A percentile compares a stretch with the other conserved stretches of the same genome.
Conservation (phyloP, 2,113 vertebrate species). For the Clarias gariepinus region DNA sequence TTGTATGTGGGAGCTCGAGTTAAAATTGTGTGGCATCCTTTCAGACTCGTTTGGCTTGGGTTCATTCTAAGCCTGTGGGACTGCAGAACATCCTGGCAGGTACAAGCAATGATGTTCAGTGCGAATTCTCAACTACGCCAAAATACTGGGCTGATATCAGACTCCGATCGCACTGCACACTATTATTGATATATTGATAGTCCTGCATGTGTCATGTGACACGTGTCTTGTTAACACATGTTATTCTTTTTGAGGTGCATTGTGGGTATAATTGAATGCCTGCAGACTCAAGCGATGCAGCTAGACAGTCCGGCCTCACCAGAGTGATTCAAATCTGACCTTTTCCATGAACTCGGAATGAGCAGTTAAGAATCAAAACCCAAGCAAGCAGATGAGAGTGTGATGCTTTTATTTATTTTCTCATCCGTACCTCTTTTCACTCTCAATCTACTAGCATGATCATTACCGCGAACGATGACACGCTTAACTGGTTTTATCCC, state of each 20-base stretch:
- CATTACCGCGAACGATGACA: not conserved
- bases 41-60: slow-evolving; percentile 28
- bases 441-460: not conserved
- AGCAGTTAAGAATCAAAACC: not conserved
- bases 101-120: not conserved
- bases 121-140: slow-evolving; percentile 18
- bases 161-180: not conserved
- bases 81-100: slow-evolving; percentile 34
- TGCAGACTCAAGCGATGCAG: not conserved
- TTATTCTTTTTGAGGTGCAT: not conserved
- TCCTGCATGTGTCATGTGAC: not conserved
- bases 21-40: slow-evolving; percentile 19
- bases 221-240: not conserved
- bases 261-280: not conserved
- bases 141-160: slow-evolving; percentile 39
- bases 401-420: not conserved
- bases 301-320: slow-evolving; percentile 1
- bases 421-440: not conserved
- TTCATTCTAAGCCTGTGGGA: slow-evolving; percentile 12
- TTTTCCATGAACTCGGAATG: slow-evolving; percentile 13
- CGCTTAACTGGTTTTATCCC: not conserved
- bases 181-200: slow-evolving; percentile 47
- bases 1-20: not conserved
- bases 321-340: slow-evolving; percentile 10
- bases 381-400: not conserved